A percentile compares a stretch with the other conserved stretches of the same genome.
Evolutionary conservation across 1,140 invertebrate species (phyloP).

Genomic region (Drosophila neocordata): DNA sequence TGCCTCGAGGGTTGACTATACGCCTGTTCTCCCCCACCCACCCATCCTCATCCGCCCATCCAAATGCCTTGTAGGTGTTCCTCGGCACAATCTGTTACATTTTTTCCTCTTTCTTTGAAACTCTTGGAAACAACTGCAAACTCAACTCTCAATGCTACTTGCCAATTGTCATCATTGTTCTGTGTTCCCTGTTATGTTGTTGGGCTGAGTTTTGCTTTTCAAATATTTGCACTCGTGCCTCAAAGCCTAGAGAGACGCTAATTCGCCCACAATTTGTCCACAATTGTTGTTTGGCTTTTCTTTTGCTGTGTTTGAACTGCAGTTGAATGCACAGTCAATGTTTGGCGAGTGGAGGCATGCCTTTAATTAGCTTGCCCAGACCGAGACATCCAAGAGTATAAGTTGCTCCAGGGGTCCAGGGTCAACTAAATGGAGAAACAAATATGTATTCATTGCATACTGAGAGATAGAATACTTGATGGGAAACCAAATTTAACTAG

Average conservation of each 20-base stretch:
- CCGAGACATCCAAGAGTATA: background rate
- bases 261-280: constrained; percentile 67
- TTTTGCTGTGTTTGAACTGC: constrained; percentile 55
- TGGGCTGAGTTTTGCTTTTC: constrained; percentile 25
- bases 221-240: constrained; percentile 76
- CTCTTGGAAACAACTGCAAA: background rate
- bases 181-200: background rate
- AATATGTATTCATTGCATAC: constrained; percentile 42
- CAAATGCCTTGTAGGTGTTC: constrained; percentile 59
- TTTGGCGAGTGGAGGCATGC: constrained; percentile 62
- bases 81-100: constrained; percentile 75
- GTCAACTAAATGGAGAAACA: constrained; percentile 41
- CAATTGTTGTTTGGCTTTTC: constrained; percentile 62
- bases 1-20: constrained; percentile 54
- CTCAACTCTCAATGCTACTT: constrained; percentile 20
- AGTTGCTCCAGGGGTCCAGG: constrained; percentile 51
- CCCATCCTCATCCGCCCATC: constrained; percentile 10
- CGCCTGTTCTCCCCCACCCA: too few species aligned
- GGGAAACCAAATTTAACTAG: constrained; percentile 28
- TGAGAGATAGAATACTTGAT: constrained; percentile 34
- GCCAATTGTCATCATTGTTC: constrained; percentile 62
- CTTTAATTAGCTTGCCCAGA: constrained; percentile 62
- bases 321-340: constrained; percentile 76
- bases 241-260: constrained; percentile 41
- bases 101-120: constrained; percentile 46